phyloP scores from a whole-genome alignment of 2,113 vertebrate genomes.

The Oreochromis spilurus region DNA sequence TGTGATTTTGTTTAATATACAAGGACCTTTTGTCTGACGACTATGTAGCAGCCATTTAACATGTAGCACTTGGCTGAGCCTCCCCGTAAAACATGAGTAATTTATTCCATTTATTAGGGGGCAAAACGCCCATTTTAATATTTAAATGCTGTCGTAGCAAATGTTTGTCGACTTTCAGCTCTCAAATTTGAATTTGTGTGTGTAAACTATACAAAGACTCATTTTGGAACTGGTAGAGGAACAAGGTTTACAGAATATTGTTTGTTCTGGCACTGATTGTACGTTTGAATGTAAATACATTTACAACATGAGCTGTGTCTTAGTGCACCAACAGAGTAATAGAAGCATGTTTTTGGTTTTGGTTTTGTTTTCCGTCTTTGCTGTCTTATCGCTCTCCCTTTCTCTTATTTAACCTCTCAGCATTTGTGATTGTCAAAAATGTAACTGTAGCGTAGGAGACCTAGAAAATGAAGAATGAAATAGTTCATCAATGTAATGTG shows the following conservation, averaged over 20 bases:
- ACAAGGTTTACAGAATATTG: slow-evolving; percentile 16
- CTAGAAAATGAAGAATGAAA: slow-evolving; percentile 51
- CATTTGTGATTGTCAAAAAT: slow-evolving; percentile 50
- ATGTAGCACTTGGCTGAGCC: slow-evolving; percentile 52
- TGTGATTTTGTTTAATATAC: slow-evolving; percentile 38
- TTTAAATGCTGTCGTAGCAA: slow-evolving; percentile 31
- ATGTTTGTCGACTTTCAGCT: slow-evolving; percentile 22
- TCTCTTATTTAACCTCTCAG: slow-evolving; percentile 50
- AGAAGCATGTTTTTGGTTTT: slow-evolving; percentile 61
- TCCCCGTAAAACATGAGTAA: slow-evolving; percentile 15
- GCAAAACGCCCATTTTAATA: slow-evolving; percentile 2
- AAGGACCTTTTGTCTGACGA: slow-evolving; percentile 38
- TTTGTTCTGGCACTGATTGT: slow-evolving; percentile 65
- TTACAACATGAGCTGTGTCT: slow-evolving; percentile 69
- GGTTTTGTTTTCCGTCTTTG: slow-evolving; percentile 40
- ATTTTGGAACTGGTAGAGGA: slow-evolving; percentile 21
- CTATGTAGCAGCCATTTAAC: slow-evolving; percentile 60
- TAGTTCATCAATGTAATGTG: slow-evolving; percentile 48
- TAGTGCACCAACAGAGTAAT: slow-evolving; percentile 56
- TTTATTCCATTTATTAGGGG: not conserved
- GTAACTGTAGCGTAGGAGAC: slow-evolving; percentile 56
- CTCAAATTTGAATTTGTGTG: slow-evolving; percentile 6
- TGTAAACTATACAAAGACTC: not conserved
- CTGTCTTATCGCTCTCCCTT: slow-evolving; percentile 42
- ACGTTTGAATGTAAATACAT: slow-evolving; percentile 71